These are phyloP conservation scores for Cryptops parisi DNA, from an alignment of 2,888 invertebrate genomes.

Conservation along the genomic window DNA sequence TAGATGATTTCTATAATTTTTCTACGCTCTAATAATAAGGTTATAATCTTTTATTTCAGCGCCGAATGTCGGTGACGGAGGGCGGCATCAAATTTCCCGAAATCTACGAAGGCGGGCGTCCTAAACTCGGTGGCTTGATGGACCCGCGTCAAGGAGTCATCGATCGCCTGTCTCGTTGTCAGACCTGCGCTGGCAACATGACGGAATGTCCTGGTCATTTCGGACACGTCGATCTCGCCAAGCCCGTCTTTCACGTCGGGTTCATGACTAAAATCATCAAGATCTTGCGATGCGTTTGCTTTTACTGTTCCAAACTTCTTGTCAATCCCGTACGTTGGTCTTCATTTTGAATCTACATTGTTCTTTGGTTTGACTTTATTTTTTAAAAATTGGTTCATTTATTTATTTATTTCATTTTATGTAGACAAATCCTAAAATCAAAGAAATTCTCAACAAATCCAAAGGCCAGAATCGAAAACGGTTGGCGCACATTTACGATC, in stretches of 20 bases:
- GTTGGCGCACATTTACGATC: constrained; percentile 86
- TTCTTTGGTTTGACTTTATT: not conserved
- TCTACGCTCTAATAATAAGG: too few relatives aligned
- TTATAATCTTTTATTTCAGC: constrained; percentile 48
- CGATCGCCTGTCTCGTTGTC: constrained; percentile 81
- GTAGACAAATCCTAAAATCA: constrained; percentile 76
- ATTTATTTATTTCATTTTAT: constrained; percentile 26
- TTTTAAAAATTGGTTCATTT: too few relatives aligned
- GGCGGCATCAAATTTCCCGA: constrained; percentile 94
- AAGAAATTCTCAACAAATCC: constrained; percentile 88
- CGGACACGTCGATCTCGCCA: constrained; percentile 94
- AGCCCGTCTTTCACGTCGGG: constrained; percentile 97
- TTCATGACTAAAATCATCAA: constrained; percentile 96
- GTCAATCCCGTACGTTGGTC: constrained; percentile 67
- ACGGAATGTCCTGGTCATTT: constrained; percentile 99
- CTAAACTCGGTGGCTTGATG: constrained; percentile 96
- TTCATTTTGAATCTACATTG: not conserved
- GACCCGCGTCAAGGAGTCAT: constrained; percentile 98
- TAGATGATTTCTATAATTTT: too few relatives aligned
- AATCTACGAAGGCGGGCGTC: constrained; percentile 96
- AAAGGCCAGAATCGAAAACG: constrained; percentile 92
- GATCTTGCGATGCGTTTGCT: constrained; percentile 95
- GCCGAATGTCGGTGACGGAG: constrained; percentile 95
- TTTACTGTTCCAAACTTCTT: constrained; percentile 93
- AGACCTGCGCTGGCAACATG: constrained; percentile 93